Conservation (phyloP, 2,888 invertebrate genomes). For the Neria commutata region DNA sequence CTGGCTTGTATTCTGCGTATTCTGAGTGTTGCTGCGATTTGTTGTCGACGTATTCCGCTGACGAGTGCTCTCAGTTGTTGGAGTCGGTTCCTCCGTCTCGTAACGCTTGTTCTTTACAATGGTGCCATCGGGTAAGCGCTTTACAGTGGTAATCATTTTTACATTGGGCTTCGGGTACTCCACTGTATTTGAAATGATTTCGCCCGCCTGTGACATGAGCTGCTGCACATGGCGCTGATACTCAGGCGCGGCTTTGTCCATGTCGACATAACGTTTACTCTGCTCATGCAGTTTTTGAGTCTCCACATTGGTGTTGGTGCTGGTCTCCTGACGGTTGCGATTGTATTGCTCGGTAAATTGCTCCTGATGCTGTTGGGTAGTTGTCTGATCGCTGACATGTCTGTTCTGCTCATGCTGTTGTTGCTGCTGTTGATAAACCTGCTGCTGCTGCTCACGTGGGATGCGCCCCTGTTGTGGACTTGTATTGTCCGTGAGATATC, state of each 20-base stretch:
- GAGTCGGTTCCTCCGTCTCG: slow-evolving; percentile 64
- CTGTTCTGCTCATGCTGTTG: slow-evolving; percentile 50
- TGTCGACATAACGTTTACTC: slow-evolving; percentile 56
- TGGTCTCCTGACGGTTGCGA: slow-evolving; percentile 53
- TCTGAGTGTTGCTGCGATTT: slow-evolving; percentile 31
- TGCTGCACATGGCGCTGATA: slow-evolving; percentile 57
- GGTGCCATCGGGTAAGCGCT: slow-evolving; percentile 71
- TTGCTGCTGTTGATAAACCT: slow-evolving; percentile 56
- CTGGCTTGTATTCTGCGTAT: slow-evolving; percentile 22
- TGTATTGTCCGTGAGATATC: slow-evolving; percentile 41
- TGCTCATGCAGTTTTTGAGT: slow-evolving; percentile 51
- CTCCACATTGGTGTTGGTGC: slow-evolving; percentile 48
- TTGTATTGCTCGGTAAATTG: slow-evolving; percentile 49
- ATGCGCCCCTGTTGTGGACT: slow-evolving; percentile 25
- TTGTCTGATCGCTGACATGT: slow-evolving; percentile 54
- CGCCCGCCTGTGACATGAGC: slow-evolving; percentile 61
- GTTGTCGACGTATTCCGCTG: slow-evolving; percentile 30
- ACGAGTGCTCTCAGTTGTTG: slow-evolving; percentile 34
- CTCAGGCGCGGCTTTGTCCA: slow-evolving; percentile 59
- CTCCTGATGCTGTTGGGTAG: slow-evolving; percentile 47
- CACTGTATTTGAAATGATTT: slow-evolving; percentile 66
- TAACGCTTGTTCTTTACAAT: slow-evolving; percentile 72
- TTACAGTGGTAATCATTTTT: slow-evolving; percentile 71
- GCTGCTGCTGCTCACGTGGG: slow-evolving; percentile 33
- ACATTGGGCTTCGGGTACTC: slow-evolving; percentile 72